Conservation (phyloP, 1,140 invertebrate species). For the Acromyrmex heyeri region DNA sequence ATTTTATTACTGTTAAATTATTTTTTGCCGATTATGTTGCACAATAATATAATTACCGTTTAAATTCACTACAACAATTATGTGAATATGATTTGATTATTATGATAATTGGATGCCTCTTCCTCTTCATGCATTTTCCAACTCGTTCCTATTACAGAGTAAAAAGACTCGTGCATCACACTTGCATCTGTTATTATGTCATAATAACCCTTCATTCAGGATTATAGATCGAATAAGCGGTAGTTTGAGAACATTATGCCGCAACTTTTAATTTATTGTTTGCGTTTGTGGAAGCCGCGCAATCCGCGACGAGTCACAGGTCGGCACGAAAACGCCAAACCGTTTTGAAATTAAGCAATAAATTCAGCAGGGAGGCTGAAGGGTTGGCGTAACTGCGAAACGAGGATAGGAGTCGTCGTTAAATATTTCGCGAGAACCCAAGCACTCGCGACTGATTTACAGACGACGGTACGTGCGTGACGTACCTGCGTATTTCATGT, state of each 20-base stretch:
- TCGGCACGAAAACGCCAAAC: slow-evolving; percentile 34
- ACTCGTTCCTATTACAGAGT: not conserved
- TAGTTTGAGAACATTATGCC: slow-evolving; percentile 31
- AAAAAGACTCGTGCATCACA: not conserved
- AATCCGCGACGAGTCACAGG: slow-evolving; percentile 18
- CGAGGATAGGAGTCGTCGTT: slow-evolving; percentile 29
- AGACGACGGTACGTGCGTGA: slow-evolving; percentile 52
- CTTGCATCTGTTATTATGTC: not conserved
- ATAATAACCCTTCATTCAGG: not conserved
- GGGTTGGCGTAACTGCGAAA: not conserved
- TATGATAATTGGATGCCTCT: not conserved
- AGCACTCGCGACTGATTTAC: slow-evolving; percentile 61
- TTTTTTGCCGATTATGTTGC: not conserved
- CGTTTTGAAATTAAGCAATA: slow-evolving; percentile 63
- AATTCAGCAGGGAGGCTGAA: slow-evolving; percentile 11
- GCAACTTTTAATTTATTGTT: slow-evolving; percentile 65
- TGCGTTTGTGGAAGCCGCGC: slow-evolving; percentile 31
- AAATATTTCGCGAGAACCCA: slow-evolving; percentile 43
- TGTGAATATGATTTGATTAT: not conserved
- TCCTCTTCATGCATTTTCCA: not conserved
- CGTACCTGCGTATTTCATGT: slow-evolving; percentile 47
- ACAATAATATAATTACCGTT: not conserved
- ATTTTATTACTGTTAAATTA: not conserved
- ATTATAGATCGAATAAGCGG: slow-evolving; percentile 28
- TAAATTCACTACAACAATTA: not conserved